Evolutionary conservation across 2,113 vertebrate genomes (phyloP), one percentile per base, ranked within the genome.

Genomic region (Neopipo cinnamomea): DNA sequence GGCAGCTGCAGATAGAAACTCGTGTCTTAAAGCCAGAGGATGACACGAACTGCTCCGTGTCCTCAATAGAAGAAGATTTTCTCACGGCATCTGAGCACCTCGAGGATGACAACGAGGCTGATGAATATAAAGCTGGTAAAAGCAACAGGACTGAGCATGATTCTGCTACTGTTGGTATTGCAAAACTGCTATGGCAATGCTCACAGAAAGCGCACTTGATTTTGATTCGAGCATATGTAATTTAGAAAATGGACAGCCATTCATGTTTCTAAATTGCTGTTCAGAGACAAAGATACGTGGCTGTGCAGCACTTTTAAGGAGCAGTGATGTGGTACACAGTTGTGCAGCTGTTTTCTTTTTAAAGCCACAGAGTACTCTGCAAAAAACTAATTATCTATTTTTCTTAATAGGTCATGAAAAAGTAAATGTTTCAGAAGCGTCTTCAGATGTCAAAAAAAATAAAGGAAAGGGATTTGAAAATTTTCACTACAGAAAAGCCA

Each of bases 11-110:
- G 75, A 83, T 37, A 70, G 96, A 98, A 39, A 94, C 96, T 37
- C 95, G 63, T 15, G 74, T 98, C 73, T 96, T 98, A 55, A 98
- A 98, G 56, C 81, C 98, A 0, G 99, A 99, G 71, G 99, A 99
- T 73, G 99, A 99, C 96, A 99, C 99, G 5, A 99, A 99, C 96
- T 99, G 99, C 85, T 99, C 99, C 2, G 98, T 99, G 75, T 99
- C 99, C 11, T 99, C 99, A 50, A 99, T 99, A 50, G 99, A 99
- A 73, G 99, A 99, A 89, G 99, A 99, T 97, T 99, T 99, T 95
- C 98, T 99, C 63, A 99, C 99, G 0, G 99, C 99, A 12, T 99
- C 99, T 0, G 99, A 99, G 94, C 98, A 99, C 96, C 95, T 99
- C 4, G 99, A 99, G 82, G 99, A 99, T 44, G 99, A 99, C 81